A percentile compares a stretch with the other conserved stretches of the same genome.
Conservation (phyloP, 2,888 invertebrate species). For the Mimumesa dahlbomi region DNA sequence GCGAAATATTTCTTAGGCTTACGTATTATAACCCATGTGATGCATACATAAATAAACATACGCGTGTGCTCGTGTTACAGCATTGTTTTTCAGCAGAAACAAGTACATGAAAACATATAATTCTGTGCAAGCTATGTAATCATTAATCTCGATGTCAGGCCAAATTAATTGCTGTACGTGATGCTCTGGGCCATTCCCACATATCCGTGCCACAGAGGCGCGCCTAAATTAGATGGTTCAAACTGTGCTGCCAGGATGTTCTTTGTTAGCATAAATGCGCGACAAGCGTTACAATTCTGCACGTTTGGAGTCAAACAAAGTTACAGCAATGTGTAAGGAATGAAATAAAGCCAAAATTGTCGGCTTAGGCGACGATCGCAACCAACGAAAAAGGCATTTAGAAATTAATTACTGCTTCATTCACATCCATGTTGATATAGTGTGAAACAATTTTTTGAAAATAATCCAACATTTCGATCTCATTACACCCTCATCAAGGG, state of each 20-base stretch:
- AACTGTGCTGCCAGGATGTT: conserved; percentile 57
- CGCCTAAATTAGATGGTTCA: conserved; percentile 38
- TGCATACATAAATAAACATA: no score
- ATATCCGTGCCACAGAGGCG: not conserved
- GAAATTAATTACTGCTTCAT: no score
- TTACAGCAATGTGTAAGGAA: conserved; percentile 3
- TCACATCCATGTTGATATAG: no score
- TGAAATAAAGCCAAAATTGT: no score
- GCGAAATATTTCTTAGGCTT: not conserved
- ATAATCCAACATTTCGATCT: no score
- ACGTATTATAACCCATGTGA: no score
- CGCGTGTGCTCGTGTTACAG: no score
- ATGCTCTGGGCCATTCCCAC: not conserved
- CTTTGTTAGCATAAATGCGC: conserved; percentile 65
- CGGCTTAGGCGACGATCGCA: no score
- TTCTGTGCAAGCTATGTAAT: conserved; percentile 9
- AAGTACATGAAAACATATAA: not conserved
- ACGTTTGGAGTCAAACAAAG: conserved; percentile 40
- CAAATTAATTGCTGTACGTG: conserved; percentile 31
- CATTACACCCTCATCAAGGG: no score
- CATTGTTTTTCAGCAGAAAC: not conserved
- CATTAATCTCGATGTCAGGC: conserved; percentile 31
- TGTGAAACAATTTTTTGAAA: no score
- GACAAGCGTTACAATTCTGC: conserved; percentile 37
- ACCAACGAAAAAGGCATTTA: no score